phyloP scores from a whole-genome alignment of 1,140 invertebrate species.

The Drosophila orosa region DNA sequence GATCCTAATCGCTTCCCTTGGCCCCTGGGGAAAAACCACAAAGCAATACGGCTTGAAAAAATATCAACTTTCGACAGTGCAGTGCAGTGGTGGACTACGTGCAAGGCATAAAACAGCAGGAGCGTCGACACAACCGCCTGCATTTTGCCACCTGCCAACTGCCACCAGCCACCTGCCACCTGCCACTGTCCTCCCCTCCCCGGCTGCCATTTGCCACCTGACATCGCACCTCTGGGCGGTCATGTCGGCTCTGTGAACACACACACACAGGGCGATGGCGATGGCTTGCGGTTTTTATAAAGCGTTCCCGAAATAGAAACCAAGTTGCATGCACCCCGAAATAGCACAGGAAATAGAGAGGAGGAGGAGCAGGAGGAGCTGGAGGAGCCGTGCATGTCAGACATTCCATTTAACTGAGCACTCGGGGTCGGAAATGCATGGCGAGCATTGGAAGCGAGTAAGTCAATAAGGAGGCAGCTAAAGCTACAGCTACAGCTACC shows the following conservation, averaged over 20 bases:
- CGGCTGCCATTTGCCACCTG: conserved; percentile 7
- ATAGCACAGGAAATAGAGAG: conserved; percentile 33
- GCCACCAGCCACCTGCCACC: conserved; percentile 12
- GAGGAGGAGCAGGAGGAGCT: not conserved
- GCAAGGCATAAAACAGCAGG: conserved; percentile 56
- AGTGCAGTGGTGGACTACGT: conserved; percentile 48
- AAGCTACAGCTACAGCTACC: not conserved
- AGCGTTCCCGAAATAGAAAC: conserved; percentile 66
- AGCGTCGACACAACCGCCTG: conserved; percentile 22
- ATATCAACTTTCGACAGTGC: conserved; percentile 52
- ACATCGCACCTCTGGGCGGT: conserved; percentile 49
- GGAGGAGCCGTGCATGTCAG: conserved; percentile 56
- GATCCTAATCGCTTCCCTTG: conserved; percentile 34
- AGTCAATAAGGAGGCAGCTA: conserved; percentile 55
- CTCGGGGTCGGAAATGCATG: conserved; percentile 45
- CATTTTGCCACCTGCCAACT: conserved; percentile 35
- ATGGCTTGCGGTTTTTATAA: conserved; percentile 71
- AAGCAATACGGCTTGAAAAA: conserved; percentile 27
- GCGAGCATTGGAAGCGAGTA: conserved; percentile 49
- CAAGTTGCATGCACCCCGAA: conserved; percentile 70
- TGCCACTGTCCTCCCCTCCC: not conserved
- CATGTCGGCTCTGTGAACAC: conserved; percentile 66
- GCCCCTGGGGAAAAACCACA: conserved; percentile 10
- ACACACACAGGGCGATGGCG: conserved; percentile 10
- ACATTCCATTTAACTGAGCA: conserved; percentile 68